A percentile compares a stretch with the other conserved stretches of the same genome.
Conservation (phyloP, 2,113 vertebrate genomes). For the Sapayoa aenigma region DNA sequence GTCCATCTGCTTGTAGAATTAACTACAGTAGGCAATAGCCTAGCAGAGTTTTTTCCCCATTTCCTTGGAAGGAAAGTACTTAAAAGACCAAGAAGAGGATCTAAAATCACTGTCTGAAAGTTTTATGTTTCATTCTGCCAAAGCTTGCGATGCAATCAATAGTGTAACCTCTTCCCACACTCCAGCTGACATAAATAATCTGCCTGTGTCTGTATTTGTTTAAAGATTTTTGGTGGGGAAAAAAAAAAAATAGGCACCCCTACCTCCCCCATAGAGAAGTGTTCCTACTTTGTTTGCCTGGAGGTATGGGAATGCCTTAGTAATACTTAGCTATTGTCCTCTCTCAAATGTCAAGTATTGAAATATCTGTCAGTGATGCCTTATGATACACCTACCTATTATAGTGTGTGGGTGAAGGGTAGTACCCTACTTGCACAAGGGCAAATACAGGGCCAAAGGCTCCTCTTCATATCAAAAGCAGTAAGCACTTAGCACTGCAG, state of each 20-base stretch:
- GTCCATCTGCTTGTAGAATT: not conserved
- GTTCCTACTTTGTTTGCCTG: not conserved
- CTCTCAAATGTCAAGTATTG: not conserved
- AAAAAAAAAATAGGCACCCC: fast-evolving
- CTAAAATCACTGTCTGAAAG: not conserved
- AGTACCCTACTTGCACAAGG: not conserved
- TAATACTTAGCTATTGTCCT: not conserved
- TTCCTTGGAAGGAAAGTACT: not conserved
- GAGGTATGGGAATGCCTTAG: not conserved
- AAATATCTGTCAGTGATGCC: not conserved
- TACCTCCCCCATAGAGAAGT: not conserved
- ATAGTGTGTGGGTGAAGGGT: not conserved
- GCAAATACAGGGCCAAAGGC: not conserved
- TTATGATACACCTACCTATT: not conserved
- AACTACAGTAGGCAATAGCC: not conserved
- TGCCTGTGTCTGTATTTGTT: not conserved
- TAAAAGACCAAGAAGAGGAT: not conserved
- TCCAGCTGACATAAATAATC: not conserved
- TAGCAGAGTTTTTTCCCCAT: not conserved
- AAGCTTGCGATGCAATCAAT: not conserved
- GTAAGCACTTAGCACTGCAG: not conserved
- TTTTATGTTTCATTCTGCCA: not conserved
- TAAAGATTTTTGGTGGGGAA: not conserved
- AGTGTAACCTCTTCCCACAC: not conserved
- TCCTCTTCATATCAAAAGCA: not conserved